These are phyloP conservation scores for Bombyx mandarina DNA, from an alignment of 1,140 invertebrate species.

Conservation along the genomic window DNA sequence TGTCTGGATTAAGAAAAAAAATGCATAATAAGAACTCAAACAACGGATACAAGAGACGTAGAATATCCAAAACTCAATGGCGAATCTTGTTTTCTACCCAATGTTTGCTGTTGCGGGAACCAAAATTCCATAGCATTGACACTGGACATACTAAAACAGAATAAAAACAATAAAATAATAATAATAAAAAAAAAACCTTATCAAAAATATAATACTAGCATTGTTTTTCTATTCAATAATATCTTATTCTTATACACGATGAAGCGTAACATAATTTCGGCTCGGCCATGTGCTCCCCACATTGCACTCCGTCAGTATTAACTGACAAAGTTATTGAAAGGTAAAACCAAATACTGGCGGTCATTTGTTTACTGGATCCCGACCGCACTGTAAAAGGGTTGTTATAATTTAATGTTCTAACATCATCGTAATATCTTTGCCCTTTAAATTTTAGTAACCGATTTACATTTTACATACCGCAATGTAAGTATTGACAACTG, in stretches of 20 bases:
- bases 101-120: too few relatives aligned
- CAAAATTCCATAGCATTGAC: too few relatives aligned
- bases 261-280: neutral
- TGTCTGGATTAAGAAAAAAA: too few relatives aligned
- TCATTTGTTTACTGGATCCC: slow-evolving; percentile 17
- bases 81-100: too few relatives aligned
- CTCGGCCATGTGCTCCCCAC: slow-evolving; percentile 44
- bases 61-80: too few relatives aligned
- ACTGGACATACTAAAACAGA: too few relatives aligned
- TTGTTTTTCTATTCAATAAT: neutral
- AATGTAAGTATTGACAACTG: too few relatives aligned
- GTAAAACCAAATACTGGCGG: slow-evolving; percentile 23
- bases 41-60: too few relatives aligned
- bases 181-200: neutral
- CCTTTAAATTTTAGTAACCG: neutral
- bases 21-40: too few relatives aligned
- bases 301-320: slow-evolving; percentile 35
- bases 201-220: neutral
- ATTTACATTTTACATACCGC: neutral
- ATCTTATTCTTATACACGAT: too few relatives aligned
- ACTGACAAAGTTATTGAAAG: slow-evolving; percentile 24
- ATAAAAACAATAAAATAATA: too few relatives aligned
- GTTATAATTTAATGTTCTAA: slow-evolving; percentile 3
- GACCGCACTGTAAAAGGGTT: slow-evolving; percentile 14
- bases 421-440: neutral